Evolutionary conservation across 1,140 invertebrate species (phyloP), one percentile per base, ranked within the genome.

Genomic region (Campodea augens): DNA sequence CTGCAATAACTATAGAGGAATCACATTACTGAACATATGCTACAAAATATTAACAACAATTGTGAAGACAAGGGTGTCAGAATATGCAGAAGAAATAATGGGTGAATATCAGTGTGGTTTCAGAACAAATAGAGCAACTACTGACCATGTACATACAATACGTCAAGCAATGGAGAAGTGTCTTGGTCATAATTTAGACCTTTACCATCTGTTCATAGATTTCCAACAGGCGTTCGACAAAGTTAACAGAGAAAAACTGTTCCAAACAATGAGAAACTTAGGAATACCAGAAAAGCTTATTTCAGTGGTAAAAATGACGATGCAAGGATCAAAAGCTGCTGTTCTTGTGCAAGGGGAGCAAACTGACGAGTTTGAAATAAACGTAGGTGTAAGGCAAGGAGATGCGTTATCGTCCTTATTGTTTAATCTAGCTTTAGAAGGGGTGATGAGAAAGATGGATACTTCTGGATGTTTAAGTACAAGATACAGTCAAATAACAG

Each of bases 91-190:
- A 25, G 25, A 49, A 25, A 44, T 27, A 27, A 27, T 51, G 19
- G 47, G 43, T 18, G 45, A 49, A 20, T 46, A 43, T 19, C 45
- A 47, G 29, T 42, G 40, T 41, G 48, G 50, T 5, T 52, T 52
- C 27, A 43, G 41, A 22, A 39, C 18, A 27, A 41, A 24, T 19
- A 44, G 48, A 41, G 37, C 42, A 19, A 48, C 42, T 7, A 39
- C 25, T 10, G 47, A 50, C 40, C 52, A 54, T 41, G 45, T 53
- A 19, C 52, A 52, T 45, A 45, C 49, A 20, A 38, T 52, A 29
- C 29, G 50, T 25, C 42, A 51, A 44, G 25, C 48, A 38, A 44
- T 42, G 12, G 36, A 51, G 44, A 53, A 51, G 40, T 32, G 15
- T 24, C 43, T 21, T 37, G 44, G 46, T 25, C 39, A 39, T 22